phyloP scores from a whole-genome alignment of 2,888 invertebrate genomes.

The Drosophila niveifrons region DNA sequence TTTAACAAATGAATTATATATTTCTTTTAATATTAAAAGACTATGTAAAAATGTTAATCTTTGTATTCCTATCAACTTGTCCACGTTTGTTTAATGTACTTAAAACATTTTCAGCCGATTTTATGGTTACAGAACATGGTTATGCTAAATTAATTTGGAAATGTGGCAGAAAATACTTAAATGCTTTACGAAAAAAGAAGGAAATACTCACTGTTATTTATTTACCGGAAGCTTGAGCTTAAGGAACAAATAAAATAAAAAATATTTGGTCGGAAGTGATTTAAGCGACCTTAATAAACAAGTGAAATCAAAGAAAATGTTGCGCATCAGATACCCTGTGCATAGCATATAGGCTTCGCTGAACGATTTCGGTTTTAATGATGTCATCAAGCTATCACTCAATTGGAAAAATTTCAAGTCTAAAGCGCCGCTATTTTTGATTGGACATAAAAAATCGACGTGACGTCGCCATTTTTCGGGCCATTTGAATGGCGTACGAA shows the following conservation, averaged over 20 bases:
- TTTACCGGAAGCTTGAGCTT: conserved; percentile 19
- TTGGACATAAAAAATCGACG: conserved; percentile 9
- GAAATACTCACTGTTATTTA: conserved; percentile 25
- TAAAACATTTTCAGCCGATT: background rate
- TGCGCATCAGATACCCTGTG: conserved; percentile 6
- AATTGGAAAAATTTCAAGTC: conserved; percentile 3
- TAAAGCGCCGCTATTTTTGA: conserved; percentile 2
- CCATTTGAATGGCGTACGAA: conserved; percentile 9
- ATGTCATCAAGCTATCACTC: conserved; percentile 15
- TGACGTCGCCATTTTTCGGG: background rate
- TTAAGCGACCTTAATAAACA: conserved; percentile 31
- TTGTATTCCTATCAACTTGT: background rate
- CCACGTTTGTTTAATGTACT: background rate
- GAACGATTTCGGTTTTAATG: conserved; percentile 1
- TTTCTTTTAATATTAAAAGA: too few relatives aligned
- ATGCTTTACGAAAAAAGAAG: conserved; percentile 16
- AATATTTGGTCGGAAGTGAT: conserved; percentile 26
- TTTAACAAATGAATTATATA: too few relatives aligned
- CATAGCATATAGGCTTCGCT: background rate
- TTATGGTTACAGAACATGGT: background rate
- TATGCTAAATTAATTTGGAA: conserved; percentile 29
- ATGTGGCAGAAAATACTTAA: conserved; percentile 13
- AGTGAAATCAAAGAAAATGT: background rate
- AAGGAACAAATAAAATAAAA: conserved; percentile 9
- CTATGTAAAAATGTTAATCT: too few relatives aligned